phyloP scores from a whole-genome alignment of 2,888 invertebrate genomes.

The Tenthredo mesomela region DNA sequence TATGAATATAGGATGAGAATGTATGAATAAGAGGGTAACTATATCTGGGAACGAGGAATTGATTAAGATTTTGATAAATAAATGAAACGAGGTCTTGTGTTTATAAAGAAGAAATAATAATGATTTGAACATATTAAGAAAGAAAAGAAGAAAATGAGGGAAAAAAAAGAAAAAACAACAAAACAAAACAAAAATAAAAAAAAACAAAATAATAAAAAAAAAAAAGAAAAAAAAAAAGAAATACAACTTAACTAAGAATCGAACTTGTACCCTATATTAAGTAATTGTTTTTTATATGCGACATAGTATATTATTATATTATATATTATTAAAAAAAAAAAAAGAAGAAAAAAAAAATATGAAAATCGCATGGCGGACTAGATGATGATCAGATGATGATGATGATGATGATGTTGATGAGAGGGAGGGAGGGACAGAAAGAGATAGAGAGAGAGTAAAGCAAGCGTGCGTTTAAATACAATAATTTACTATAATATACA shows the following conservation, averaged over 20 bases:
- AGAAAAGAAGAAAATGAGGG: slow-evolving; percentile 54
- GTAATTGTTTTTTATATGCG: slow-evolving; percentile 76
- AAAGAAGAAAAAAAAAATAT: slow-evolving; percentile 43
- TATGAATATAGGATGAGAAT: neutral
- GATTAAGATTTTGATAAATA: slow-evolving; percentile 53
- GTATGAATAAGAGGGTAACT: neutral
- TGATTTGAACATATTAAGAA: slow-evolving; percentile 48
- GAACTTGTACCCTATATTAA: slow-evolving; percentile 76
- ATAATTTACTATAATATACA: slow-evolving; percentile 68
- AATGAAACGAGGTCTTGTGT: slow-evolving; percentile 64
- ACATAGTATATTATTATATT: slow-evolving; percentile 75
- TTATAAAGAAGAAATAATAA: slow-evolving; percentile 66
- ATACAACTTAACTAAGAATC: slow-evolving; percentile 70
- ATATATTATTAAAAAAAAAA: slow-evolving; percentile 67
- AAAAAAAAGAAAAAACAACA: slow-evolving; percentile 48
- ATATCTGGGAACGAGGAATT: slow-evolving; percentile 62
- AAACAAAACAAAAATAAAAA: slow-evolving; percentile 55
- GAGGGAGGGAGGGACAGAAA: slow-evolving; percentile 53
- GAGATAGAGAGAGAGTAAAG: slow-evolving; percentile 61
- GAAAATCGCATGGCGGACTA: slow-evolving; percentile 61
- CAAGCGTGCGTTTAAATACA: slow-evolving; percentile 72
- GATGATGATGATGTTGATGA: neutral
- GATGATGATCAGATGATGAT: slow-evolving; percentile 2
- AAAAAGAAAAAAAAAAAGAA: slow-evolving; percentile 59
- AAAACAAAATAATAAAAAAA: too few relatives aligned